A percentile compares a stretch with the other conserved stretches of the same genome.
These are phyloP conservation scores for Pseudotriccus pelzelni DNA, from an alignment of 2,797 vertebrate species.

Conservation along the genomic window DNA sequence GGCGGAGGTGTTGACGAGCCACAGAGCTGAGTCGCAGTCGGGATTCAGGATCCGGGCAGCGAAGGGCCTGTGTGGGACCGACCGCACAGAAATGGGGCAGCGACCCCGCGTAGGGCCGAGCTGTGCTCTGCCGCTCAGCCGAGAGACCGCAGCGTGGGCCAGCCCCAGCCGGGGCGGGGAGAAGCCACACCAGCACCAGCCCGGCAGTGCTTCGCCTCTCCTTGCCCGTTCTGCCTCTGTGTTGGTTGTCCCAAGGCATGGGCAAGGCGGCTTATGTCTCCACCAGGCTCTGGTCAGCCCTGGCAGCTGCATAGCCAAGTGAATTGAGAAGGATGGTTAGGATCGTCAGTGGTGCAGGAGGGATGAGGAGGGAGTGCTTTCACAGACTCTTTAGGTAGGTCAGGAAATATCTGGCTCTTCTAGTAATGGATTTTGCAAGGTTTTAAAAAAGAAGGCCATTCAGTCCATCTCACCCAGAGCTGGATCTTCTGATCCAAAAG, in stretches of 20 bases:
- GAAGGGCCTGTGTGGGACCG: background rate
- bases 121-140: background rate
- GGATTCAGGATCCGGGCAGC: background rate
- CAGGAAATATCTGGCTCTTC: background rate
- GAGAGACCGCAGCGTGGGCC: background rate
- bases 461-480: background rate
- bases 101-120: background rate
- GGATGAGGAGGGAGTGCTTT: background rate
- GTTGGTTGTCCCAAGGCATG: background rate
- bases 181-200: background rate
- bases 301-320: background rate
- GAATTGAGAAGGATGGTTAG: background rate
- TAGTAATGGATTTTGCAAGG: background rate
- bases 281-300: background rate
- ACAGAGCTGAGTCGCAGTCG: background rate
- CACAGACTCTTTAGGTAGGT: background rate
- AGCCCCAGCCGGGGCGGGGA: background rate
- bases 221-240: background rate
- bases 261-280: too few species aligned
- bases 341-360: background rate
- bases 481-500: background rate
- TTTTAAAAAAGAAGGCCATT: background rate
- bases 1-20: too few species aligned
- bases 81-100: background rate
- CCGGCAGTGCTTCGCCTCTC: background rate